Percentiles rank a stretch among this genome's conserved stretches.
These are phyloP conservation scores for Platycheirus albimanus DNA, from an alignment of 2,888 invertebrate genomes.

Conservation along the genomic window DNA sequence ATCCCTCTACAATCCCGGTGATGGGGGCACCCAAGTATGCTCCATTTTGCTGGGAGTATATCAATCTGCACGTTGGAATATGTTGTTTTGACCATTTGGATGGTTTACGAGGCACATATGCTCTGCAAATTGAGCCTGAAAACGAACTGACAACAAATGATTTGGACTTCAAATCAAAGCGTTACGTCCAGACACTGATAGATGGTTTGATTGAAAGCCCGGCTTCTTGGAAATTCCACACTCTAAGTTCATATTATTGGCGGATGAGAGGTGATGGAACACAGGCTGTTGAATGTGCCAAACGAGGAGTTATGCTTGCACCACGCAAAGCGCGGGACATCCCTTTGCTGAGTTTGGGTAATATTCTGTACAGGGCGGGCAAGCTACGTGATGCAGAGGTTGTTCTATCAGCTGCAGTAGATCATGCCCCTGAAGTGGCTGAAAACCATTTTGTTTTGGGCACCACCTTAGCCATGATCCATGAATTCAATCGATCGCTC, in stretches of 20 bases:
- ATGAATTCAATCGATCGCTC: conserved; percentile 80
- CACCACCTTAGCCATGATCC: conserved; percentile 79
- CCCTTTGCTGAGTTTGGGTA: conserved; percentile 80
- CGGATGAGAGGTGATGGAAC: conserved; percentile 80
- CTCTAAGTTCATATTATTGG: conserved; percentile 81
- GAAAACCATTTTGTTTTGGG: conserved; percentile 81
- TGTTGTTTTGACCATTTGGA: conserved; percentile 80
- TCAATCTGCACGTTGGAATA: conserved; percentile 75
- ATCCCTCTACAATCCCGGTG: conserved; percentile 28
- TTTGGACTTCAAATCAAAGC: conserved; percentile 69
- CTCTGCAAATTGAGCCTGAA: conserved; percentile 79
- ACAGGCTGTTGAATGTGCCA: conserved; percentile 81
- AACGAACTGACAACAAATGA: conserved; percentile 77
- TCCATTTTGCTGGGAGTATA: conserved; percentile 77
- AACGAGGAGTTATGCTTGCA: conserved; percentile 79
- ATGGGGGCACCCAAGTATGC: conserved; percentile 43
- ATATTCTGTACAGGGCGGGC: conserved; percentile 80
- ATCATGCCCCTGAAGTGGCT: conserved; percentile 79
- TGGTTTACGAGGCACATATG: conserved; percentile 76
- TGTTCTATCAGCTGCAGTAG: conserved; percentile 79
- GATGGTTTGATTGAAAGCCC: conserved; percentile 78
- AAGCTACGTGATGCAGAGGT: conserved; percentile 79
- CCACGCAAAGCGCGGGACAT: conserved; percentile 79
- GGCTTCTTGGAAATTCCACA: conserved; percentile 81
- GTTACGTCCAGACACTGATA: conserved; percentile 66